Evolutionary conservation across 2,797 vertebrate genomes (phyloP).

Genomic region (Anas bernieri): DNA sequence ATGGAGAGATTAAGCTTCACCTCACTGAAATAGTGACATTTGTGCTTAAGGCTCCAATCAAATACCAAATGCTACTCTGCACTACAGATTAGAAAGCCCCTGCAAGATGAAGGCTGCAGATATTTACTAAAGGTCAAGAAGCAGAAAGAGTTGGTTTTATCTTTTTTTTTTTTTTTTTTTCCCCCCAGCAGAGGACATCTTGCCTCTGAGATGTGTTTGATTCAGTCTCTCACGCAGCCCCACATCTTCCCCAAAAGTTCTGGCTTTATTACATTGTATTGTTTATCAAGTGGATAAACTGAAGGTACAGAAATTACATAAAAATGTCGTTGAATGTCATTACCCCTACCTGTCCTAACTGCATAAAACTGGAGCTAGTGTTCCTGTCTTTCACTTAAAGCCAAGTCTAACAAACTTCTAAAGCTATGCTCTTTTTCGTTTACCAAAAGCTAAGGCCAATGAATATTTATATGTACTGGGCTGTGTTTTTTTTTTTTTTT

Average conservation of each 20-base stretch:
- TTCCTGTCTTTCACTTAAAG: not conserved
- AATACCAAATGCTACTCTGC: not conserved
- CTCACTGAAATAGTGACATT: not conserved
- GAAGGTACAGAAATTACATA: not conserved
- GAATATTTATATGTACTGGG: not conserved
- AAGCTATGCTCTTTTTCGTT: rapidly evolving
- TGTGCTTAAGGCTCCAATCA: not conserved
- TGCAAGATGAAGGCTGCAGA: not conserved
- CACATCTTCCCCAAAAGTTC: not conserved
- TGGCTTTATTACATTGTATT: not conserved
- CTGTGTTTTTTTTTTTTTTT: not conserved
- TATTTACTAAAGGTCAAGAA: not conserved
- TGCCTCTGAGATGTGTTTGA: not conserved
- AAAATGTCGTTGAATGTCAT: not conserved
- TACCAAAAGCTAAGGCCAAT: not conserved
- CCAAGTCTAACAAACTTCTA: not conserved
- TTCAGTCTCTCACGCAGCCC: not conserved
- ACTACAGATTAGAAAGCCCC: not conserved
- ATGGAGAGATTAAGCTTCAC: not conserved
- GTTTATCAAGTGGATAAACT: not conserved
- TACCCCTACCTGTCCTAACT: not conserved
- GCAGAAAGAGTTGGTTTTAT: not conserved
- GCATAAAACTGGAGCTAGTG: not conserved
- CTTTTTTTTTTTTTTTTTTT: not conserved
- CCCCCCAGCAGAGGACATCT: not conserved